phyloP scores from a whole-genome alignment of 2,113 vertebrate genomes.

The Terrapene triunguis region DNA sequence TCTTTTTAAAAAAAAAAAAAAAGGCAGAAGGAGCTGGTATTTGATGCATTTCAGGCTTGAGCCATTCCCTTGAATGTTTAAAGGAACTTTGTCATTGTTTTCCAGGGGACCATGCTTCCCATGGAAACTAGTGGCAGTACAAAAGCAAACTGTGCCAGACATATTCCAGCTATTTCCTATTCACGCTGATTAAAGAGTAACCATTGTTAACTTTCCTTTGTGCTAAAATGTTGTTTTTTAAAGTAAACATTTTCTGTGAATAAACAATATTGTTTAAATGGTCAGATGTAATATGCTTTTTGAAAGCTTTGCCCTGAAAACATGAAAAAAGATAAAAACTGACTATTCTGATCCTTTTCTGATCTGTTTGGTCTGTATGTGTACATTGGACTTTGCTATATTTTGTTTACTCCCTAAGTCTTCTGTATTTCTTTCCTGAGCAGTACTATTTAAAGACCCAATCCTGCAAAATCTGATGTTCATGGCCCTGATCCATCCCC shows the following conservation, averaged over 20 bases:
- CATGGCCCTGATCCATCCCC: not conserved
- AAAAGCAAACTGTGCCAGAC: not conserved
- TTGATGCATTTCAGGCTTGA: not conserved
- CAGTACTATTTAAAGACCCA: not conserved
- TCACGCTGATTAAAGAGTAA: not conserved
- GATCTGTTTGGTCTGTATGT: accelerated
- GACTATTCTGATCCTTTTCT: not conserved
- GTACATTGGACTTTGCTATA: not conserved
- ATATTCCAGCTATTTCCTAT: not conserved
- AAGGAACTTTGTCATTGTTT: not conserved
- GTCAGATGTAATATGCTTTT: not conserved
- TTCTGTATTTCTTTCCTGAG: not conserved
- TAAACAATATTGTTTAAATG: not conserved
- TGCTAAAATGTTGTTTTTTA: not conserved
- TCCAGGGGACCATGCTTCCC: not conserved
- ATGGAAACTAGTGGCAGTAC: not conserved
- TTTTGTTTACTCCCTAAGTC: not conserved
- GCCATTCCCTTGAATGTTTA: not conserved
- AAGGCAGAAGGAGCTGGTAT: not conserved
- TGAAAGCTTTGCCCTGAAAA: not conserved
- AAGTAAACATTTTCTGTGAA: not conserved
- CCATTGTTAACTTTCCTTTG: not conserved
- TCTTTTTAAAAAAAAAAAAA: not conserved
- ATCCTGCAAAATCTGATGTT: not conserved
- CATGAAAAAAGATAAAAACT: not conserved